A percentile compares a stretch with the other conserved stretches of the same genome.
Evolutionary conservation across 2,113 vertebrate species (phyloP).

Genomic region (Lepus europaeus): DNA sequence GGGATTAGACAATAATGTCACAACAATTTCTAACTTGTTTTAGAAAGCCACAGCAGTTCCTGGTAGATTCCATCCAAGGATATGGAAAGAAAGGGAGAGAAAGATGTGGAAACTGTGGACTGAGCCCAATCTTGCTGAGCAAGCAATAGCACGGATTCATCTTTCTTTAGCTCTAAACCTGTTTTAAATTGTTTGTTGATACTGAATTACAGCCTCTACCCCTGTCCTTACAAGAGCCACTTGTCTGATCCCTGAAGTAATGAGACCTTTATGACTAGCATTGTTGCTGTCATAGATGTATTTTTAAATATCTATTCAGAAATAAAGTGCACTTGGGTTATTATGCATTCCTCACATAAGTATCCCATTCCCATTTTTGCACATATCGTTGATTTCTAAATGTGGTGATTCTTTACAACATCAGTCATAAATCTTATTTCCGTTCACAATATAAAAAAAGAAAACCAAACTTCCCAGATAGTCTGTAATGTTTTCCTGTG

Average conservation of each 20-base stretch:
- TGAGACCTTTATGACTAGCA: conserved; percentile 43
- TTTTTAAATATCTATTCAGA: conserved; percentile 70
- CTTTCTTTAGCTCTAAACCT: conserved; percentile 17
- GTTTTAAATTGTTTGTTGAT: conserved; percentile 17
- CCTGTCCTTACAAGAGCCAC: conserved; percentile 48
- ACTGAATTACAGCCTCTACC: conserved; percentile 53
- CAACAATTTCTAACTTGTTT: conserved; percentile 22
- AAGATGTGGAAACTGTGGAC: background rate
- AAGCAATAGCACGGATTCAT: background rate
- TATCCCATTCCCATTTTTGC: conserved; percentile 41
- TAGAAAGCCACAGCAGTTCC: conserved; percentile 24
- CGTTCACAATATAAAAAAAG: conserved; percentile 82
- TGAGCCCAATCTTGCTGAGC: background rate
- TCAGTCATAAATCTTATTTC: conserved; percentile 82
- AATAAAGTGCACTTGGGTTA: conserved; percentile 43
- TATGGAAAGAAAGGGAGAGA: background rate
- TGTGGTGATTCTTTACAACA: conserved; percentile 63
- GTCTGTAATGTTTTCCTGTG: conserved; percentile 86
- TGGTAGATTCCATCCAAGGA: background rate
- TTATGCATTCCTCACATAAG: background rate
- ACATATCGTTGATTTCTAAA: conserved; percentile 60
- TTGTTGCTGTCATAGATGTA: conserved; percentile 25
- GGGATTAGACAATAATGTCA: background rate
- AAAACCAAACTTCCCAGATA: conserved; percentile 79
- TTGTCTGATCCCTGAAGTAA: conserved; percentile 66